A percentile compares a stretch with the other conserved stretches of the same genome.
Evolutionary conservation across 1,140 invertebrate species (phyloP).

Genomic region (Aphelinus atriplicis): DNA sequence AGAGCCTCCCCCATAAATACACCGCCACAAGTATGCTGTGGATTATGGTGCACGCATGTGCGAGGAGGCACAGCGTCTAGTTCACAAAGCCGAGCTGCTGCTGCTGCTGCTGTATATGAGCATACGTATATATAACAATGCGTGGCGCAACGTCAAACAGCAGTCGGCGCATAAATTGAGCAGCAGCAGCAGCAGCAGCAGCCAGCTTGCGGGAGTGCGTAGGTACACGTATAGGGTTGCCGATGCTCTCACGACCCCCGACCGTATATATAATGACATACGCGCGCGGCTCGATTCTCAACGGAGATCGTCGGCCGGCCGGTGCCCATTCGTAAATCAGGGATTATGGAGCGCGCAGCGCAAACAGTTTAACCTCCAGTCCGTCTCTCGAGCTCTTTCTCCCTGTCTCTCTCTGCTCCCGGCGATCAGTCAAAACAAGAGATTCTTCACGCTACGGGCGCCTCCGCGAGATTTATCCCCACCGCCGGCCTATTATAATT

Average conservation of each 20-base stretch:
- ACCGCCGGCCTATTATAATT: constrained; percentile 25
- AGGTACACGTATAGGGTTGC: not conserved
- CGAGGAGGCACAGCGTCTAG: no score
- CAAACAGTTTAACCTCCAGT: constrained; percentile 63
- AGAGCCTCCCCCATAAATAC: no score
- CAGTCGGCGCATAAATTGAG: no score
- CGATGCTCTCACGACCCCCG: not conserved
- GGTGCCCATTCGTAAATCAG: constrained; percentile 58
- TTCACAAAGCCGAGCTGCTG: no score
- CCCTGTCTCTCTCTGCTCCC: constrained; percentile 40
- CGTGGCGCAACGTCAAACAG: no score
- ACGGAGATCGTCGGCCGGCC: constrained; percentile 56
- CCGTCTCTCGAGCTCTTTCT: no score
- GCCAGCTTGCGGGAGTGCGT: not conserved
- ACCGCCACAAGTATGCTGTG: no score
- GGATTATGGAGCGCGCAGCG: constrained; percentile 61
- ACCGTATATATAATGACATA: no score
- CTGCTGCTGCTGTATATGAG: no score
- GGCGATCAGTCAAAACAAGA: constrained; percentile 64
- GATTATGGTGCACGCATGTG: no score
- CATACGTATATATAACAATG: no score
- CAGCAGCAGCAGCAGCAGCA: no score
- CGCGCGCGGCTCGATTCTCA: constrained; percentile 56
- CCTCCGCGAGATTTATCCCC: constrained; percentile 29
- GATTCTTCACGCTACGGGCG: constrained; percentile 55